A percentile compares a stretch with the other conserved stretches of the same genome.
Evolutionary conservation across 2,888 invertebrate species (phyloP).

Genomic region (Ormyrus labotus): DNA sequence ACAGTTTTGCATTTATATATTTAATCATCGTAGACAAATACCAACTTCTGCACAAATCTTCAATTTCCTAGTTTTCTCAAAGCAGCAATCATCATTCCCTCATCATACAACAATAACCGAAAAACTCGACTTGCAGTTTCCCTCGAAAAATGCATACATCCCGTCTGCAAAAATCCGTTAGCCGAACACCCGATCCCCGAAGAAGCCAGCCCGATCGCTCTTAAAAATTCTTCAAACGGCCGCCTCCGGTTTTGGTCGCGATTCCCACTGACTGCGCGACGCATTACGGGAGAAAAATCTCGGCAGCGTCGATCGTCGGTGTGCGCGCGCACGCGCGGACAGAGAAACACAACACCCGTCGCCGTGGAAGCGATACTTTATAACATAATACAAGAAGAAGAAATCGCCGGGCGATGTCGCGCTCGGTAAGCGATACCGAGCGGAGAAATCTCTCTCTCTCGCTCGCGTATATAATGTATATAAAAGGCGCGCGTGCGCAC

Average conservation of each 20-base stretch:
- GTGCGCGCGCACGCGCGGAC: neutral
- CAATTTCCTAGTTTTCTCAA: too few species aligned
- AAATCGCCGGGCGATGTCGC: slow-evolving; percentile 26
- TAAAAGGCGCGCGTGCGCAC: neutral
- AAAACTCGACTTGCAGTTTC: too few species aligned
- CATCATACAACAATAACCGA: too few species aligned
- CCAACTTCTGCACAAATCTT: too few species aligned
- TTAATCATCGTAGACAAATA: too few species aligned
- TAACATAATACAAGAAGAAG: slow-evolving; percentile 45
- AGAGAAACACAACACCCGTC: slow-evolving; percentile 46
- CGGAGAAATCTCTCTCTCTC: slow-evolving; percentile 43
- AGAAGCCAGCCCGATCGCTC: neutral
- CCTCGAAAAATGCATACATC: too few species aligned
- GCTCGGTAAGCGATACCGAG: slow-evolving; percentile 49
- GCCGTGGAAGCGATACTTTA: slow-evolving; percentile 55
- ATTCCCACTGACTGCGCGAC: neutral
- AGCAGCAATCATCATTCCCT: too few species aligned
- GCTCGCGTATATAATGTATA: too few species aligned
- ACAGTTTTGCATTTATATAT: too few species aligned
- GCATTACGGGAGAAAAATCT: slow-evolving; percentile 1
- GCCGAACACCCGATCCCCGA: slow-evolving; percentile 28
- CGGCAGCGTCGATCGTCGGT: slow-evolving; percentile 9
- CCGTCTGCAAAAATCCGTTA: slow-evolving; percentile 23
- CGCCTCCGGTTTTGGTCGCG: too few species aligned
- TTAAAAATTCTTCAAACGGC: neutral